Evolutionary conservation across 1,140 invertebrate species (phyloP).

Genomic region (Papilio dardanus): DNA sequence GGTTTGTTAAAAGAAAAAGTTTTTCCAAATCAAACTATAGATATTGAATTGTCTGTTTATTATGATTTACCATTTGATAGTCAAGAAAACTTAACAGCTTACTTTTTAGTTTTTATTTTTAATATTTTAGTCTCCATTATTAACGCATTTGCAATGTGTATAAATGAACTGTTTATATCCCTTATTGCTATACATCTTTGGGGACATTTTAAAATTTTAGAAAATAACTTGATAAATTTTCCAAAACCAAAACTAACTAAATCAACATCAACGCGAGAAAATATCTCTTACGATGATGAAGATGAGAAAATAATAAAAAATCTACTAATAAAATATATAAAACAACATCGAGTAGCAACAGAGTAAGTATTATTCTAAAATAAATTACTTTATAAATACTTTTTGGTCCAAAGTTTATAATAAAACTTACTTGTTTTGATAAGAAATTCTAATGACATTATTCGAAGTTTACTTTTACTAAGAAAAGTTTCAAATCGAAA

Average conservation of each 20-base stretch:
- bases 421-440: too few species aligned
- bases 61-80: constrained; percentile 41
- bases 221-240: constrained; percentile 46
- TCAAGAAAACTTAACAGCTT: constrained; percentile 34
- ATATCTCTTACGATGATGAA: constrained; percentile 31
- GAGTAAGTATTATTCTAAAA: constrained; percentile 37
- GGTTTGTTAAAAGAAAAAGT: constrained; percentile 30
- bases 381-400: neutral
- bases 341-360: constrained; percentile 41
- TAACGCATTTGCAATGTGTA: constrained; percentile 41
- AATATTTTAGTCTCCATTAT: constrained; percentile 40
- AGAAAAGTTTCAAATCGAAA: too few species aligned
- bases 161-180: constrained; percentile 44
- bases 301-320: constrained; percentile 30
- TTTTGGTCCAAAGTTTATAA: too few species aligned
- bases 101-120: constrained; percentile 33
- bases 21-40: constrained; percentile 32
- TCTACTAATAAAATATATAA: constrained; percentile 41
- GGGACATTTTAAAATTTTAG: constrained; percentile 53
- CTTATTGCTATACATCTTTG: constrained; percentile 50
- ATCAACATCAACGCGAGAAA: too few species aligned
- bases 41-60: constrained; percentile 40
- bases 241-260: constrained; percentile 40
- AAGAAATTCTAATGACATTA: too few species aligned
- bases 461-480: too few species aligned